phyloP scores from a whole-genome alignment of 2,888 invertebrate genomes.

The Scaeva pyrastri region DNA sequence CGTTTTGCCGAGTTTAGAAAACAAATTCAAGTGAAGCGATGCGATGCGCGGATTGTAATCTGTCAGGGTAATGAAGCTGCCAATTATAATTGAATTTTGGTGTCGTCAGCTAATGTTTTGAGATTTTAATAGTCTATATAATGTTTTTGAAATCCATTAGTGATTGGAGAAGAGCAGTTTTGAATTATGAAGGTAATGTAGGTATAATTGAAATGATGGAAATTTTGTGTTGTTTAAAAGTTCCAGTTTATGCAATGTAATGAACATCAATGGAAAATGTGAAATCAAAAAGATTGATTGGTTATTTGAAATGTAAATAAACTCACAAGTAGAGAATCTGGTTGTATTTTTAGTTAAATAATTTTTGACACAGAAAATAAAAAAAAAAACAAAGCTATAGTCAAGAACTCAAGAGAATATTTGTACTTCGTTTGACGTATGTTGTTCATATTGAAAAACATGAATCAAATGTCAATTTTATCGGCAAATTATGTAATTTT shows the following conservation, averaged over 20 bases:
- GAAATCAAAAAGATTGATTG: too few species aligned
- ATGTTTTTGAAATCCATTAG: conserved; percentile 11
- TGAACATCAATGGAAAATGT: not conserved
- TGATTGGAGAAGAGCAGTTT: not conserved
- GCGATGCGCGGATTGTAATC: conserved; percentile 47
- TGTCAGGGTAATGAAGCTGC: conserved; percentile 50
- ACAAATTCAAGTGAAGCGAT: conserved; percentile 42
- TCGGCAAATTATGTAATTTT: too few species aligned
- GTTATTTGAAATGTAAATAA: too few species aligned
- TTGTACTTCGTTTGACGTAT: too few species aligned
- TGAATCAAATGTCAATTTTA: too few species aligned
- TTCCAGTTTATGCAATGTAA: not conserved
- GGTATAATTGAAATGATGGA: not conserved
- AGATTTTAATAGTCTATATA: not conserved
- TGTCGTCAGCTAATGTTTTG: not conserved
- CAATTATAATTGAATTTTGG: conserved; percentile 45
- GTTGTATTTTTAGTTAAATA: too few species aligned
- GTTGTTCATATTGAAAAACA: too few species aligned
- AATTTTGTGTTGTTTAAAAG: not conserved
- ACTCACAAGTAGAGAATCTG: too few species aligned
- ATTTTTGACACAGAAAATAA: too few species aligned
- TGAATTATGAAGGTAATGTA: not conserved
- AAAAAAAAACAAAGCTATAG: too few species aligned
- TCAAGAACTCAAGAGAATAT: too few species aligned
- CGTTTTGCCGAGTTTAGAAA: conserved; percentile 53